Percentiles rank a stretch among this genome's conserved stretches.
Conservation (phyloP, 2,888 invertebrate species). For the Protodeltote pygarga region DNA sequence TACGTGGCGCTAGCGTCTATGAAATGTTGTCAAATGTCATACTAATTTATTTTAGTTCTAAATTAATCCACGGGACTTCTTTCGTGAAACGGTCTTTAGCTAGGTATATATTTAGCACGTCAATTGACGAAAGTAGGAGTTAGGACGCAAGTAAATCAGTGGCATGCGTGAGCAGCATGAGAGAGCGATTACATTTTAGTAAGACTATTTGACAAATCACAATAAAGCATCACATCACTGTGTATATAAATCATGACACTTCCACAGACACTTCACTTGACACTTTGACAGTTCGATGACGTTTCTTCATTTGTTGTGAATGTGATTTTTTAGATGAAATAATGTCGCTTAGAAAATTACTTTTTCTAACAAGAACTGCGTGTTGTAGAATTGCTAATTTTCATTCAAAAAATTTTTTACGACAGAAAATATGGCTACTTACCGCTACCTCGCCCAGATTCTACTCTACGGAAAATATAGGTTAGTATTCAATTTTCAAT, state of each 20-base stretch:
- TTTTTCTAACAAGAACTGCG: conserved; percentile 69
- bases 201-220: no score
- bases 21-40: no score
- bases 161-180: no score
- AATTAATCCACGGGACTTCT: no score
- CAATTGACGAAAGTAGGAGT: no score
- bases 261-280: not conserved
- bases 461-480: conserved; percentile 78
- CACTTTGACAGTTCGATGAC: conserved; percentile 37
- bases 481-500: conserved; percentile 67
- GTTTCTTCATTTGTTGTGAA: conserved; percentile 63
- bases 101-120: no score
- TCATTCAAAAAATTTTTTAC: conserved; percentile 64
- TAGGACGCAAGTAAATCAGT: no score
- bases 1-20: no score
- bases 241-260: not conserved
- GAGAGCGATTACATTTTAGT: no score
- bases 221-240: no score
- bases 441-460: conserved; percentile 69
- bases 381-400: conserved; percentile 68
- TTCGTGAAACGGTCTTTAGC: no score
- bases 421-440: conserved; percentile 69
- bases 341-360: conserved; percentile 80
- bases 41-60: no score
- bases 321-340: conserved; percentile 59